phyloP scores from a whole-genome alignment of 1,140 invertebrate genomes.

The Calosoma granatense region DNA sequence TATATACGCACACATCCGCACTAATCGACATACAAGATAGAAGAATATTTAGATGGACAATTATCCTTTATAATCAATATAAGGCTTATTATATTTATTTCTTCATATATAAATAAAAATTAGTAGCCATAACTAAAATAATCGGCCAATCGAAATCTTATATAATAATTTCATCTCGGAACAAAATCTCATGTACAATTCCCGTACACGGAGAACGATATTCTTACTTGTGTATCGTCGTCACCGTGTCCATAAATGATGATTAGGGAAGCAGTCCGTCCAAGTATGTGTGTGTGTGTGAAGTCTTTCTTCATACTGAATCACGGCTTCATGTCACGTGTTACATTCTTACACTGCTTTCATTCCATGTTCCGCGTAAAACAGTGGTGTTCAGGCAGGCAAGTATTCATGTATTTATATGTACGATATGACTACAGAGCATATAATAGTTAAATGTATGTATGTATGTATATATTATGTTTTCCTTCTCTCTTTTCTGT shows the following conservation, averaged over 20 bases:
- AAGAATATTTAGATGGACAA: neutral
- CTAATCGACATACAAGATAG: neutral
- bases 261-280: no score
- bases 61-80: neutral
- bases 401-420: constrained; percentile 2
- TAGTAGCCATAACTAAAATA: neutral
- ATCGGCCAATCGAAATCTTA: neutral
- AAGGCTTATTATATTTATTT: constrained; percentile 1
- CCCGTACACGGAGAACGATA: no score
- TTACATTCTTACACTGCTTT: no score
- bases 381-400: constrained; percentile 6
- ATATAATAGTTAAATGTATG: constrained; percentile 1
- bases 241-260: no score
- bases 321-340: no score
- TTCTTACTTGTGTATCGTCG: no score
- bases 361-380: neutral
- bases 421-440: constrained; percentile 5
- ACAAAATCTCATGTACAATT: no score
- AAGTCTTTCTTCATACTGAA: no score
- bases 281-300: no score
- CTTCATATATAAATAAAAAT: neutral
- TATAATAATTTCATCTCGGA: no score
- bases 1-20: neutral
- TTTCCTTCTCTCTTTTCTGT: neutral
- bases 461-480: neutral